Base-by-base conservation (phyloP, 1,140 invertebrate species). In the Physella acuta region DNA sequence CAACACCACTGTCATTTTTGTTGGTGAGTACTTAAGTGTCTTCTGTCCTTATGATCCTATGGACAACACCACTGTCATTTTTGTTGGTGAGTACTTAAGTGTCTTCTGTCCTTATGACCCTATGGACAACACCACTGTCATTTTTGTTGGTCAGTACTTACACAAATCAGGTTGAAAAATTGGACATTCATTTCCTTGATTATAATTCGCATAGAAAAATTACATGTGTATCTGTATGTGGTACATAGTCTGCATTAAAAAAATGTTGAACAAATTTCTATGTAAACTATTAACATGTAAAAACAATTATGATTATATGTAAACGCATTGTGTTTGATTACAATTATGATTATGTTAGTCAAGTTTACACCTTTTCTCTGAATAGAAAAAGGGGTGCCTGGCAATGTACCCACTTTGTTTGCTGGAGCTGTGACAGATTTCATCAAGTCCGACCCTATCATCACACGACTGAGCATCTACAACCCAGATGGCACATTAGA, bases 91-190 rank as follows among this genome's bases (percentile, higher is more conserved):
- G 77, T 73, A 14, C 14, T 56, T 26, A 33, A 36, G 34, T 16
- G 75, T 68, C 16, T 69, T 73, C n/a, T 79, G 78, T 71, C 73
- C 78, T 14, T 72, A 75, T 52, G 75, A 78, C 44, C 78, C 78
- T 11, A 72, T 71, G 62, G 75, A 77, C 69, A 79, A 79, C 64
- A 62, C 73, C 5, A 79, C 78, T 60, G 75, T 73, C 30, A 63
- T 78, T 52, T 71, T 72, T 66, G 75, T 78, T 31, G 66, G 77
- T 77, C 68, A 72, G 77, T 73, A 14, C 14, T 56, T n/a, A n/a
- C n/a, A n/a, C n/a, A n/a, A n/a, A n/a, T n/a, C n/a, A n/a, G n/a
- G n/a, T n/a, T n/a, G n/a, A n/a, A n/a, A n/a, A n/a, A n/a, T n/a
- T n/a, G n/a, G n/a, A n/a, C n/a, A n/a, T n/a, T n/a, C n/a, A n/a